Evolutionary conservation across 2,888 invertebrate genomes (phyloP), one percentile per base, ranked within the genome.

Genomic region (Troilus luridus): DNA sequence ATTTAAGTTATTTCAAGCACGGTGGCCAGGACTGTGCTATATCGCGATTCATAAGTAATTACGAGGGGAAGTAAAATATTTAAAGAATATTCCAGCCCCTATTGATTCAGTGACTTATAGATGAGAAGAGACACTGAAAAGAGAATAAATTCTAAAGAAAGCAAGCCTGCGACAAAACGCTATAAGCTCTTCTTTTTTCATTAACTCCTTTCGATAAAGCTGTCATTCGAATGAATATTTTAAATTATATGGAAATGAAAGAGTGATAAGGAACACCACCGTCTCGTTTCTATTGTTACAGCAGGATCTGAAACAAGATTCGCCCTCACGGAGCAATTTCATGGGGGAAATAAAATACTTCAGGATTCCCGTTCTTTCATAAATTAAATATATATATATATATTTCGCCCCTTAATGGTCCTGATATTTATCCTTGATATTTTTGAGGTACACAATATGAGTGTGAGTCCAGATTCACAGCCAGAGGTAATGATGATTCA

Each of bases 191-290:
- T 24, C 27, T 41, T 77, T 41, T 19, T 9, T 19, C 11, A 41
- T 77, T 41, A 41, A 41, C 41, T 77, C 41, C 41, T 41, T 19
- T 77, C 41, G 72, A 41, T 77, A 77, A 77, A 77, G 72, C 27
- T 77, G 72, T 24, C 72, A 19, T 77, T 77, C 6, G 72, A 77
- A 77, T 77, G 41, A 77, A 41, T 41, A 77, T 77, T 77, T 77
- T 77, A 77, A 77, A 77, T 77, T 19, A 77, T 77, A 14, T 41
- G 72, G 72, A 77, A 77, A 77, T 77, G 27, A 77, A 77, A 77
- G 14, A 27, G 10, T 77, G 72, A 77, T 77, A 77, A 77, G 41
- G 41, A 41, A 77, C 9, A 27, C 17, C 72, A 7, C 8, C 41
- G 41, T 27, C 72, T 27, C 41, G 19, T 41, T 77, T 77, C 72